Evolutionary conservation across 2,113 vertebrate species (phyloP), one percentile per base, ranked within the genome.

Genomic region (Aegithalos caudatus): DNA sequence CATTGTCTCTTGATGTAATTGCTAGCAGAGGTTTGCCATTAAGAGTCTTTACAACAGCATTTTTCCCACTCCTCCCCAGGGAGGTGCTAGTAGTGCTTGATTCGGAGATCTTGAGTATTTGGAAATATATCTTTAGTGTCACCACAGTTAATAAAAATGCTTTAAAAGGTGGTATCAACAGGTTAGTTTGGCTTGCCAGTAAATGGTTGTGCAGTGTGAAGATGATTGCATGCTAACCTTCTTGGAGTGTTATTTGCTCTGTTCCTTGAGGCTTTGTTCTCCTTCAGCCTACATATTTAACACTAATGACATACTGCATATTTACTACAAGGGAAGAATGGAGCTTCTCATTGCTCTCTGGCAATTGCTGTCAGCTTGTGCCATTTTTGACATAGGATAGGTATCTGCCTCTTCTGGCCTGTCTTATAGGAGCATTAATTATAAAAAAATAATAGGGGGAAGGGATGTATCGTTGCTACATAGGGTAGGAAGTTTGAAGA

Each of bases 1-100:
- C 71, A 76, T 94, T 95, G 94, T 97, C 94, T 96, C 69, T 91
- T 90, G 58, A 92, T 82, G 64, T 81, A 93, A 91, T 97, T 94
- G n/a, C 73, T 90, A 91, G 83, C 64, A 87, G 95, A 92, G 72
- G 54, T 94, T 92, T 96, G 42, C 91, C 93, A 81, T 87, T 66
- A 78, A 56, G 71, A 80, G 64, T 81, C 88, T 95, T 83, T 92
- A 91, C 70, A 72, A 57, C 57, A 73, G 31, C 2, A 1, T 80
- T 91, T 88, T 97, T 64, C 90, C 80, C 82, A 73, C 62, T 86
- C 23, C 29, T 79, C 91, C 62, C 61, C 17, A n/a, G 86, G 61
- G 81, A 91, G 48, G 54, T 86, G 57, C 82, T 95, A 81, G 85
- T 77, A 54, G 54, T 42, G 35, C 57, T 44, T 48, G 45, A 58